Evolutionary conservation across 2,797 vertebrate genomes (phyloP).

Genomic region (Oceanodroma leucorhoa): DNA sequence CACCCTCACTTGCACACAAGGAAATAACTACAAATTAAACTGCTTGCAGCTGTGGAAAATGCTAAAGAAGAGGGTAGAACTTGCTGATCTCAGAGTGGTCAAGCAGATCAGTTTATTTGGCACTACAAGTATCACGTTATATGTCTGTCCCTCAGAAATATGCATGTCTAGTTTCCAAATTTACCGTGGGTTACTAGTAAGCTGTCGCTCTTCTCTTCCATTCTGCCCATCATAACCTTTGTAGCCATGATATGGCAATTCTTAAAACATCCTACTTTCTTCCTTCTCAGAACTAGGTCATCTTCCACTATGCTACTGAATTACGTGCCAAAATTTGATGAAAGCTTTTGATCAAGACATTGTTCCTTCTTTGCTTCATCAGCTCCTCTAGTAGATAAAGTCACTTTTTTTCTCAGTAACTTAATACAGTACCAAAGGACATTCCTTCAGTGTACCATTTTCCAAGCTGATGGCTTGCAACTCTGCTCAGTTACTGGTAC

Average conservation of each 20-base stretch:
- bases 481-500: not conserved
- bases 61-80: not conserved
- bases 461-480: not conserved
- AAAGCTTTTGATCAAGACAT: not conserved
- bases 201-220: not conserved
- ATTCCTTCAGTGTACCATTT: not conserved
- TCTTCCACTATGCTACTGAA: not conserved
- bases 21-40: not conserved
- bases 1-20: not conserved
- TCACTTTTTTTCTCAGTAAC: not conserved
- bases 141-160: not conserved
- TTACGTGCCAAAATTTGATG: not conserved
- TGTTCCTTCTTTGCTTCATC: not conserved
- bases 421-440: not conserved
- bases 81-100: not conserved
- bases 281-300: not conserved
- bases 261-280: not conserved
- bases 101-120: not conserved
- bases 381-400: not conserved
- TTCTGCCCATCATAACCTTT: not conserved
- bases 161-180: not conserved
- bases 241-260: not conserved
- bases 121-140: rapidly evolving
- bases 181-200: not conserved
- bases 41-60: not conserved